A percentile compares a stretch with the other conserved stretches of the same genome.
Conservation (phyloP, 1,140 invertebrate species). For the Aethina tumida region DNA sequence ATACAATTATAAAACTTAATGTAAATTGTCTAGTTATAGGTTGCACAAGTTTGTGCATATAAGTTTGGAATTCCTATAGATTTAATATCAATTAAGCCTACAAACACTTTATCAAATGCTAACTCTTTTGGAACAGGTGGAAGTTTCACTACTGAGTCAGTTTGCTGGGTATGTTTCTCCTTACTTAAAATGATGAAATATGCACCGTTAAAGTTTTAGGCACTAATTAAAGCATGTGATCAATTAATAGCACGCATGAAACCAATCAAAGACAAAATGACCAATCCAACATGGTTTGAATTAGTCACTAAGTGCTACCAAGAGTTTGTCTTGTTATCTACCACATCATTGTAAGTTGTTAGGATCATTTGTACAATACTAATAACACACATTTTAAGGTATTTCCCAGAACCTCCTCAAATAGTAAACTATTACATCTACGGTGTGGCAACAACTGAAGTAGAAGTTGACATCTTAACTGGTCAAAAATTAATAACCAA, state of each 20-base stretch:
- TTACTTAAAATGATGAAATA: slow-evolving; percentile 1
- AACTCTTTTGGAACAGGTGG: slow-evolving; percentile 55
- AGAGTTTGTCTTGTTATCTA: slow-evolving; percentile 44
- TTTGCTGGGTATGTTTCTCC: slow-evolving; percentile 42
- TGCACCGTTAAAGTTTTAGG: slow-evolving; percentile 40
- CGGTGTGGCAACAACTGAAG: slow-evolving; percentile 23
- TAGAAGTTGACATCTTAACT: slow-evolving; percentile 63
- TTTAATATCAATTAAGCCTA: slow-evolving; percentile 57
- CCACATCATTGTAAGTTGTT: slow-evolving; percentile 24
- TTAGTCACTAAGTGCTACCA: slow-evolving; percentile 47
- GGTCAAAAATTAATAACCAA: slow-evolving; percentile 55
- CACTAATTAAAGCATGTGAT: slow-evolving; percentile 57
- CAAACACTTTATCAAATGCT: slow-evolving; percentile 48
- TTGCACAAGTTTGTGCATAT: slow-evolving; percentile 63
- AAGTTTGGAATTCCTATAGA: slow-evolving; percentile 58
- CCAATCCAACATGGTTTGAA: slow-evolving; percentile 54
- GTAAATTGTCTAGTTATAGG: too few species aligned
- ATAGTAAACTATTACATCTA: slow-evolving; percentile 17
- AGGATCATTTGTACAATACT: too few species aligned
- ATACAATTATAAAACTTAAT: too few species aligned
- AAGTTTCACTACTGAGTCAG: slow-evolving; percentile 49
- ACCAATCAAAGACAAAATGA: slow-evolving; percentile 47
- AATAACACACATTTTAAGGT: too few species aligned
- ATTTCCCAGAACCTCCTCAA: too few species aligned
- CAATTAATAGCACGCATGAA: slow-evolving; percentile 50